Base-by-base conservation (phyloP, 1,140 invertebrate species). In the Archegozetes longisetosus region DNA sequence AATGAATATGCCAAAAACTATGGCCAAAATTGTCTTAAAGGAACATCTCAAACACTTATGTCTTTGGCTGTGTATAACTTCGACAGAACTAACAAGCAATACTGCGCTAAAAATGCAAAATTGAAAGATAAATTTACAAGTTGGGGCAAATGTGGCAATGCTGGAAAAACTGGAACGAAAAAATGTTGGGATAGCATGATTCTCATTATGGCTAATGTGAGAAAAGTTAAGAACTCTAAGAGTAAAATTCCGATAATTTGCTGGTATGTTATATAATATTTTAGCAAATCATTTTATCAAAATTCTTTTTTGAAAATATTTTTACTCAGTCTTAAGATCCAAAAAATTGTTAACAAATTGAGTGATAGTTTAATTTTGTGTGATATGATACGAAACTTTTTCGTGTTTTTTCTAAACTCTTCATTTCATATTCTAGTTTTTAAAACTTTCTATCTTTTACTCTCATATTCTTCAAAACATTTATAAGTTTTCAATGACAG, bases 51-150 rank as follows among this genome's bases (percentile, higher is more conserved):
- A 53, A 58, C 57, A 32, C 32, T 58, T 17, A 20, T 58, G 12
- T 49, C 48, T 51, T 47, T 58, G 13, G 46, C 48, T 12, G 46
- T 51, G 2, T 58, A 58, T 26, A 58, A 58, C 25, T 40, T 58
- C 24, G 57, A 58, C 13, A 46, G 48, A 26, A 14, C 17, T 2
- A 58, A 58, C 24, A 58, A 58, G 40, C 47, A 46, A n/a, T 58
- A 58, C 25, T 58, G 57, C 25, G 57, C 57, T 24, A 58, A 58
- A 27, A 58, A 58, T 58, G 57, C 46, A 12, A 58, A 58, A n/a
- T 50, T 50, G 24, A 14, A 47, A 26, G 53, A 54, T 32, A 17
- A 2, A 29, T 32, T n/a, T 6, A 27, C 28, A 1, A 14, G 20
- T 9, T 52, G 50, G 50, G 50, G 4, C 4, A 52, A 52, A n/a